Evolutionary conservation across 1,140 invertebrate species (phyloP).

Genomic region (Macrostomum lignano): DNA sequence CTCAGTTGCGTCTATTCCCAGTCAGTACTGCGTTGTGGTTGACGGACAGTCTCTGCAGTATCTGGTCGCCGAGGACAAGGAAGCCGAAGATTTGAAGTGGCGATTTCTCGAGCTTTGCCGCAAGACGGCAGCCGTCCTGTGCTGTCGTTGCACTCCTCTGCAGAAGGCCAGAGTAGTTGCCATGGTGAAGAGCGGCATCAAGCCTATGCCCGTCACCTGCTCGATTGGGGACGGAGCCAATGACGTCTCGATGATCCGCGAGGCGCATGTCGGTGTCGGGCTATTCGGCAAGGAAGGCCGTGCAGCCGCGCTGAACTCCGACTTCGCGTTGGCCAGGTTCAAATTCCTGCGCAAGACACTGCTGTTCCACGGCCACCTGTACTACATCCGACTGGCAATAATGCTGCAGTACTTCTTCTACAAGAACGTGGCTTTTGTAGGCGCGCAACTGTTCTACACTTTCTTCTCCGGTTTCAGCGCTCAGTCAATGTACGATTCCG

Average conservation of each 20-base stretch:
- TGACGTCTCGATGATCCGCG: slow-evolving; percentile 74
- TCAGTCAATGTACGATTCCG: slow-evolving; percentile 33
- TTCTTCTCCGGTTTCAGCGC: slow-evolving; percentile 21
- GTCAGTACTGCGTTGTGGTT: slow-evolving; percentile 18
- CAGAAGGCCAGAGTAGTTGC: slow-evolving; percentile 18
- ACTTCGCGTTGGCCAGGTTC: slow-evolving; percentile 71
- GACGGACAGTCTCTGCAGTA: slow-evolving; percentile 2
- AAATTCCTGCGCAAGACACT: slow-evolving; percentile 53
- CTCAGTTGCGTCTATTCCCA: slow-evolving; percentile 9
- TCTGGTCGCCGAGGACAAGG: too few relatives aligned
- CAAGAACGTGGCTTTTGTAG: slow-evolving; percentile 8
- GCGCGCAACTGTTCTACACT: slow-evolving; percentile 21
- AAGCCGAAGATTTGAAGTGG: too few relatives aligned
- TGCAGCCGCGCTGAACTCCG: slow-evolving; percentile 82
- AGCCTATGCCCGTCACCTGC: slow-evolving; percentile 6
- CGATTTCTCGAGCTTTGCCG: too few relatives aligned
- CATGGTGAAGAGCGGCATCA: slow-evolving; percentile 6
- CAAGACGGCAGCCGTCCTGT: slow-evolving; percentile 17
- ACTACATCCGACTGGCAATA: slow-evolving; percentile 58
- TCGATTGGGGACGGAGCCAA: slow-evolving; percentile 56
- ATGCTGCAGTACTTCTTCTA: slow-evolving; percentile 71
- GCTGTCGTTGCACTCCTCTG: slow-evolving; percentile 23
- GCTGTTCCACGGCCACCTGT: slow-evolving; percentile 79
- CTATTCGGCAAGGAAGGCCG: slow-evolving; percentile 74
- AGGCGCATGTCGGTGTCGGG: slow-evolving; percentile 68